Conservation (phyloP, 2,797 vertebrate species). For the Allobates femoralis region DNA sequence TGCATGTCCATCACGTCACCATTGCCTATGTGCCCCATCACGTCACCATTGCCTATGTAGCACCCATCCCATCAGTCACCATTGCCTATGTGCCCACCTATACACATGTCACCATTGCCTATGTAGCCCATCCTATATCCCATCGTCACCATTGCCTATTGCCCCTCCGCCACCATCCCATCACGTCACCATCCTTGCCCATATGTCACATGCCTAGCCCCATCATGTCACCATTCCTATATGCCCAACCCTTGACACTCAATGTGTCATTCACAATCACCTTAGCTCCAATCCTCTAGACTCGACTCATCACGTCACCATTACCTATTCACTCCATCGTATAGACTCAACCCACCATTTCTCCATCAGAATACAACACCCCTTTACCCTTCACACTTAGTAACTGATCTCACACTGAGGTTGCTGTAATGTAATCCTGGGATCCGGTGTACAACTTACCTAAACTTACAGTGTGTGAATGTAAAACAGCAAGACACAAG, state of each 20-base stretch:
- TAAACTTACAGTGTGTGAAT: constrained; percentile 75
- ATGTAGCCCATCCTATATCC: too few relatives aligned
- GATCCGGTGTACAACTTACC: constrained; percentile 68
- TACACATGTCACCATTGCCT: too few relatives aligned
- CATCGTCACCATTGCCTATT: too few relatives aligned
- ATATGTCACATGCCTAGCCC: too few relatives aligned
- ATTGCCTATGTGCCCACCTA: too few relatives aligned
- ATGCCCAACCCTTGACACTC: too few relatives aligned
- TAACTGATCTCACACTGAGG: neutral
- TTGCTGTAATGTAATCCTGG: neutral
- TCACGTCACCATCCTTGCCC: too few relatives aligned
- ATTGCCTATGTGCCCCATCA: rapidly evolving
- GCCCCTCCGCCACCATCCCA: too few relatives aligned
- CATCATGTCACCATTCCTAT: too few relatives aligned
- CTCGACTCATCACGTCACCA: rapidly evolving
- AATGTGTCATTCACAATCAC: too few relatives aligned
- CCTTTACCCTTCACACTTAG: neutral
- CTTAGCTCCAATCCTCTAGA: neutral
- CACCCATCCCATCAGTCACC: too few relatives aligned
- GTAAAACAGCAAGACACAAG: constrained; percentile 76
- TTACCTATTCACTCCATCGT: neutral
- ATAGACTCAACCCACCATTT: neutral
- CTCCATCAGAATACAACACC: neutral
- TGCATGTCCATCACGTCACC: neutral
- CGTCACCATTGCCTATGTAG: neutral